Evolutionary conservation across 2,797 vertebrate species (phyloP).

Genomic region (Malacoctenus gilli): DNA sequence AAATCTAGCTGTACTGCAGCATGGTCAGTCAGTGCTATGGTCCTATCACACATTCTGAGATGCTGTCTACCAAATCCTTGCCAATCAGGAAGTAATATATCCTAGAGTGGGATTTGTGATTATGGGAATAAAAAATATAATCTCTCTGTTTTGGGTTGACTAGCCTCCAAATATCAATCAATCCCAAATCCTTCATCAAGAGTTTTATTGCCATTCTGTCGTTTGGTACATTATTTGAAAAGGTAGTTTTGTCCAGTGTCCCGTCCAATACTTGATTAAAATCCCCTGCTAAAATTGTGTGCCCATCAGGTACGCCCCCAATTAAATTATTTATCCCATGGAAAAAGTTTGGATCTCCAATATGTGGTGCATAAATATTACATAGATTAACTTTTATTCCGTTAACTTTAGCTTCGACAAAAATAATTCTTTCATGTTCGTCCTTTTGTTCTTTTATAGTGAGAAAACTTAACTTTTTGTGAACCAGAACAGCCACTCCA

Average conservation of each 20-base stretch:
- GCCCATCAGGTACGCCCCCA: background rate
- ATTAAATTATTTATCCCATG: background rate
- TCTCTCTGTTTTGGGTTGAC: constrained; percentile 1
- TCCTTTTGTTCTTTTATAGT: background rate
- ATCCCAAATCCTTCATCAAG: background rate
- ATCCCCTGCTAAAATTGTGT: background rate
- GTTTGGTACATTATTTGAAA: background rate
- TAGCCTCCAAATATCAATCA: constrained; percentile 3
- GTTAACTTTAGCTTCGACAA: background rate
- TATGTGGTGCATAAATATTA: constrained; percentile 1
- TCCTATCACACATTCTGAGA: background rate
- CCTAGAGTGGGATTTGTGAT: background rate
- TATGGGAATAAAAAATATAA: background rate
- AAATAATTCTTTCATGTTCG: background rate
- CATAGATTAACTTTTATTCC: background rate
- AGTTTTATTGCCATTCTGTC: background rate
- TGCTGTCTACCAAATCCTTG: background rate
- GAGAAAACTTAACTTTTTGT: background rate
- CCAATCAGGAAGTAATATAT: constrained; percentile 1
- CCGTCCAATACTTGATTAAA: background rate
- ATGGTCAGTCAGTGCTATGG: constrained; percentile 2
- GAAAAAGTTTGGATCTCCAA: background rate
- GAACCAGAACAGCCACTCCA: background rate
- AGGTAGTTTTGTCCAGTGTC: background rate
- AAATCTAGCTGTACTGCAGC: constrained; percentile 1